A percentile compares a stretch with the other conserved stretches of the same genome.
These are phyloP conservation scores for Saccostrea cuccullata DNA, from an alignment of 1,140 invertebrate genomes.

Conservation along the genomic window DNA sequence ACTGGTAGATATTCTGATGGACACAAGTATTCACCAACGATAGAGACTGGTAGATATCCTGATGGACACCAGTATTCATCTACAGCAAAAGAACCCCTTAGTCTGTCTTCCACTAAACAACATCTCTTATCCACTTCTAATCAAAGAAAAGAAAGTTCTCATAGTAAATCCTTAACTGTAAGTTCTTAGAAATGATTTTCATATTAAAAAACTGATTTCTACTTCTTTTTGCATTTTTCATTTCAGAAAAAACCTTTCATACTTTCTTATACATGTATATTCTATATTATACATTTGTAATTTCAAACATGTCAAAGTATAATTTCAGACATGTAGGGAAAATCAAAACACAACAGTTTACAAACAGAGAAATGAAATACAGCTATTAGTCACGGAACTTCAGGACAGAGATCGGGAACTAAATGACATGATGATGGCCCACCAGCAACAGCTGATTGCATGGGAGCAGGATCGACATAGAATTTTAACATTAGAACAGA, in stretches of 20 bases:
- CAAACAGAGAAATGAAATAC: slow-evolving; percentile 74
- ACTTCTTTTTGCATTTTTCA: too few relatives aligned
- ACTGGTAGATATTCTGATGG: neutral
- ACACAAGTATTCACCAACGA: neutral
- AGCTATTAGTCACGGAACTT: slow-evolving; percentile 71
- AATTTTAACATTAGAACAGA: slow-evolving; percentile 62
- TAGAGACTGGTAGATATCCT: neutral
- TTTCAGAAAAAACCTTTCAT: too few relatives aligned
- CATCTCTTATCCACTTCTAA: slow-evolving; percentile 5
- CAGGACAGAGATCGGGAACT: slow-evolving; percentile 71
- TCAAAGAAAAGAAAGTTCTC: slow-evolving; percentile 8
- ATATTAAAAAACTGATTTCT: too few relatives aligned
- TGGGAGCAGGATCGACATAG: slow-evolving; percentile 73
- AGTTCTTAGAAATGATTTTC: neutral
- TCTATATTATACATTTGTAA: too few relatives aligned
- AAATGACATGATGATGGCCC: slow-evolving; percentile 71
- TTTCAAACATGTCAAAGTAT: too few relatives aligned
- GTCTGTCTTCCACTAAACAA: neutral
- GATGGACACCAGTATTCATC: neutral
- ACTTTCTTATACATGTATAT: too few relatives aligned
- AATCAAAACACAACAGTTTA: slow-evolving; percentile 66
- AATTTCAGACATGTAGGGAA: slow-evolving; percentile 40
- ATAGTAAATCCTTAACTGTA: neutral
- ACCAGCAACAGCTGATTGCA: slow-evolving; percentile 71
- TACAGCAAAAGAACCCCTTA: neutral